These are phyloP conservation scores for Diglossa brunneiventris DNA, from an alignment of 2,113 vertebrate genomes.

Conservation along the genomic window DNA sequence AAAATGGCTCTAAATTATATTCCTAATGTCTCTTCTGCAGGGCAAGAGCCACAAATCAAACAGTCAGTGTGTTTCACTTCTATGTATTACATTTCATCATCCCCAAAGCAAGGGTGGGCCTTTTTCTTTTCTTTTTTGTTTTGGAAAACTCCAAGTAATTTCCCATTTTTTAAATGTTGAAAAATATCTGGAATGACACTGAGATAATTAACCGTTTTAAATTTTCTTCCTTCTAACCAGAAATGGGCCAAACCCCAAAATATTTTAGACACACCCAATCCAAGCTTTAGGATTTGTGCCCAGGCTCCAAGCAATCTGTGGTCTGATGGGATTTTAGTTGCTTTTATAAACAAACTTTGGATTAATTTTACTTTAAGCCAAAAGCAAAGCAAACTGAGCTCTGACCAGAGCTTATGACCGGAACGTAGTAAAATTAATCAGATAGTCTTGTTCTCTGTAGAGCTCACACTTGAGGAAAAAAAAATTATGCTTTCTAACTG, in stretches of 20 bases:
- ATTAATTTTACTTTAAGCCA: constrained; percentile 35
- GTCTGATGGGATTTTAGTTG: constrained; percentile 45
- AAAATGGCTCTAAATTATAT: not conserved
- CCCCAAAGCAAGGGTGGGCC: constrained; percentile 46
- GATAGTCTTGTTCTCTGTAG: not conserved
- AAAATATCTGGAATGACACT: constrained; percentile 10
- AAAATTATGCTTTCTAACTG: not conserved
- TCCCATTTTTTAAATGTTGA: not conserved
- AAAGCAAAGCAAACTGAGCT: constrained; percentile 21
- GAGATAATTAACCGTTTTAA: not conserved
- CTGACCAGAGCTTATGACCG: not conserved
- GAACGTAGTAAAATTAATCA: not conserved
- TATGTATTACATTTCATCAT: not conserved
- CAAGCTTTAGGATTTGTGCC: constrained; percentile 38
- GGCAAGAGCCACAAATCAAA: constrained; percentile 14
- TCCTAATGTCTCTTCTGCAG: not conserved
- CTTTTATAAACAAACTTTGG: constrained; percentile 42
- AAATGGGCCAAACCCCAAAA: constrained; percentile 17
- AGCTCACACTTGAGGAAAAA: not conserved
- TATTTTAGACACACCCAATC: constrained; percentile 45
- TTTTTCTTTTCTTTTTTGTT: constrained; percentile 19
- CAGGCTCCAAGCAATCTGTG: not conserved
- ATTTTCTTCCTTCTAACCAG: constrained; percentile 23
- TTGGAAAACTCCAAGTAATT: constrained; percentile 20
- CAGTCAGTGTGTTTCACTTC: not conserved